Evolutionary conservation across 1,140 invertebrate species (phyloP).

Genomic region (Teleopsis dalmanni): DNA sequence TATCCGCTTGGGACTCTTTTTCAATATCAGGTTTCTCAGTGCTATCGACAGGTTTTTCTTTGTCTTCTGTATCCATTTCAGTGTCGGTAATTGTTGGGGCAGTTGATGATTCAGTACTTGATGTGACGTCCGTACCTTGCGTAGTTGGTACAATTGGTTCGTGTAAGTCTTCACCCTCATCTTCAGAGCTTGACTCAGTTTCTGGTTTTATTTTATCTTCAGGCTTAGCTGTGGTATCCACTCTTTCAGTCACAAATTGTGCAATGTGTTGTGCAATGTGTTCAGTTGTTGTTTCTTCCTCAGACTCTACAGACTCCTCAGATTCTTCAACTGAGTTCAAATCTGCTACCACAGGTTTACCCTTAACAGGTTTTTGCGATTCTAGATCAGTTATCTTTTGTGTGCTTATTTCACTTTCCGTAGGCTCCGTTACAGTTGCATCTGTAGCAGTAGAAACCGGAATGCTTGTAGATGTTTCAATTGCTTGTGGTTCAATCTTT

Average conservation of each 20-base stretch:
- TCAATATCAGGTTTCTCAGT: background rate
- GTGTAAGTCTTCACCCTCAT: background rate
- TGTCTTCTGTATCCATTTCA: background rate
- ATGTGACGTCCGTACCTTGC: background rate
- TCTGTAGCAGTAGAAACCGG: background rate
- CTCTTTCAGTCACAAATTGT: slow-evolving; percentile 12
- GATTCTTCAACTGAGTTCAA: slow-evolving; percentile 30
- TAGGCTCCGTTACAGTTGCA: background rate
- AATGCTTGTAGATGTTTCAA: background rate
- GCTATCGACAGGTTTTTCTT: background rate
- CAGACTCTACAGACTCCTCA: slow-evolving; percentile 33
- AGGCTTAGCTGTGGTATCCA: background rate
- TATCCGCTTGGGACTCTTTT: background rate
- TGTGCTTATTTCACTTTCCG: background rate
- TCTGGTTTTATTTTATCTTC: background rate
- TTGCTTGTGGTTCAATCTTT: background rate
- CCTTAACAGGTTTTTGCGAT: slow-evolving; percentile 1
- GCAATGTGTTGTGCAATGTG: slow-evolving; percentile 10
- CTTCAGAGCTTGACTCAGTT: background rate
- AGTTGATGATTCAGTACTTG: background rate
- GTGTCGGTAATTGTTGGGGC: background rate
- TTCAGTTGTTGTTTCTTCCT: slow-evolving; percentile 22
- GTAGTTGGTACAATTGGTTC: background rate
- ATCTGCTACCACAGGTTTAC: slow-evolving; percentile 17
- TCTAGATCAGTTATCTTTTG: slow-evolving; percentile 6